Evolutionary conservation across 2,797 vertebrate species (phyloP).

Genomic region (Eulemur coronatus): DNA sequence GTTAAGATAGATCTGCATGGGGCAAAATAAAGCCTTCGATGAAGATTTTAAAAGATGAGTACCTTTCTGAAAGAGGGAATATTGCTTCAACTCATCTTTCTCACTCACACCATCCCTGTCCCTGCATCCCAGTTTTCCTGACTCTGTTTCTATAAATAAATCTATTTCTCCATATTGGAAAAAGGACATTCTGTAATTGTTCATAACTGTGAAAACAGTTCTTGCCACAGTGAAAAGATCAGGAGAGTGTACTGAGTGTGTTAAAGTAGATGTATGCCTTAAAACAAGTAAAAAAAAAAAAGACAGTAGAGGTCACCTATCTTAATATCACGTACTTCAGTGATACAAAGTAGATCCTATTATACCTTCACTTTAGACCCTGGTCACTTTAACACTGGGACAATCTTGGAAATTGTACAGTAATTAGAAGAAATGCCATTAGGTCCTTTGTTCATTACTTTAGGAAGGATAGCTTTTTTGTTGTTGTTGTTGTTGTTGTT

Average conservation of each 20-base stretch:
- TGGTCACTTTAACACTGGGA: not conserved
- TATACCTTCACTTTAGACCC: not conserved
- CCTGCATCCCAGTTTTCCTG: not conserved
- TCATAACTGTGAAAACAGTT: not conserved
- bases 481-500: too few relatives aligned
- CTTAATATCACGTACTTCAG: not conserved
- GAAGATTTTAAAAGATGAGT: not conserved
- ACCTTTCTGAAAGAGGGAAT: not conserved
- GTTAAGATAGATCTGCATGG: not conserved
- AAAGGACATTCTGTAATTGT: not conserved
- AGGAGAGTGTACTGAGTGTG: not conserved
- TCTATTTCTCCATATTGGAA: not conserved
- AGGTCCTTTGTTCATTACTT: not conserved
- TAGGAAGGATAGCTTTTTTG: not conserved
- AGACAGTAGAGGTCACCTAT: not conserved
- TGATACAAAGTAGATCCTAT: not conserved
- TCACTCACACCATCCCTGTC: fast-evolving
- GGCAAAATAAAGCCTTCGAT: not conserved
- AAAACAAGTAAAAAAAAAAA: not conserved
- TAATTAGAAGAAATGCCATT: not conserved
- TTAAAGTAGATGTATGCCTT: not conserved
- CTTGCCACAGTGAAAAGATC: not conserved
- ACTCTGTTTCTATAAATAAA: not conserved
- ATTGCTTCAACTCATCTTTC: not conserved
- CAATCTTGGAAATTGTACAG: not conserved